Percentiles rank a stretch among this genome's conserved stretches.
These are phyloP conservation scores for Protosalanx chinensis DNA, from an alignment of 2,797 vertebrate species.

Conservation along the genomic window DNA sequence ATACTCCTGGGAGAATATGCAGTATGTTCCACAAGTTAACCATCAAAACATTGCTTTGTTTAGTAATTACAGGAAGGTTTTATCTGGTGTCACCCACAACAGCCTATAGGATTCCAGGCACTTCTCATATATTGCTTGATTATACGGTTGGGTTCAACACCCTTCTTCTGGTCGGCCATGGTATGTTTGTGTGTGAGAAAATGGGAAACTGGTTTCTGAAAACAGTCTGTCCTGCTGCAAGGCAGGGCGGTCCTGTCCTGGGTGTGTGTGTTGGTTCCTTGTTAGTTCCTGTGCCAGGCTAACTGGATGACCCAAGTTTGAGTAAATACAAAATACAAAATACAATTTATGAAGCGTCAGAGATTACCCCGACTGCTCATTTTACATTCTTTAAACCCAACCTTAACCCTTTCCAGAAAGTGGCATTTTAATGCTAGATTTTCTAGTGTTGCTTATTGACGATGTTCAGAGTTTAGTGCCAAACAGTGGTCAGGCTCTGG, in stretches of 20 bases:
- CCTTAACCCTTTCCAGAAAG: neutral
- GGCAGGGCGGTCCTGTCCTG: conserved; percentile 16
- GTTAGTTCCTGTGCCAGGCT: conserved; percentile 5
- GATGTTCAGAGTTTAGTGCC: conserved; percentile 33
- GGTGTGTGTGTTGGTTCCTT: conserved; percentile 28
- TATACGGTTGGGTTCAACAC: conserved; percentile 75
- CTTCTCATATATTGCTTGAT: conserved; percentile 83
- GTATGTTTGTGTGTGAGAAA: conserved; percentile 51
- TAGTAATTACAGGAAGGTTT: conserved; percentile 80
- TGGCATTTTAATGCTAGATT: neutral
- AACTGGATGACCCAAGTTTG: conserved; percentile 14
- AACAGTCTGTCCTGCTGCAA: conserved; percentile 26
- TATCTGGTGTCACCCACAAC: conserved; percentile 81
- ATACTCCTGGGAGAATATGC: conserved; percentile 66
- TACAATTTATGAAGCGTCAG: conserved; percentile 18
- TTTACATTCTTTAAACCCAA: neutral
- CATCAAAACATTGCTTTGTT: conserved; percentile 73
- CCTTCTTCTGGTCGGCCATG: conserved; percentile 55
- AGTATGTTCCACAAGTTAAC: conserved; percentile 73
- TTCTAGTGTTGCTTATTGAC: neutral
- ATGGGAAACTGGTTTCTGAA: conserved; percentile 41
- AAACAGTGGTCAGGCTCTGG: conserved; percentile 35
- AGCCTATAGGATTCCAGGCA: conserved; percentile 71
- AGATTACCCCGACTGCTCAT: neutral
- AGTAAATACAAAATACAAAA: conserved; percentile 14